Percentiles rank a stretch among this genome's conserved stretches.
These are phyloP conservation scores for Lacerta bilineata DNA, from an alignment of 2,797 vertebrate species.

Conservation along the genomic window DNA sequence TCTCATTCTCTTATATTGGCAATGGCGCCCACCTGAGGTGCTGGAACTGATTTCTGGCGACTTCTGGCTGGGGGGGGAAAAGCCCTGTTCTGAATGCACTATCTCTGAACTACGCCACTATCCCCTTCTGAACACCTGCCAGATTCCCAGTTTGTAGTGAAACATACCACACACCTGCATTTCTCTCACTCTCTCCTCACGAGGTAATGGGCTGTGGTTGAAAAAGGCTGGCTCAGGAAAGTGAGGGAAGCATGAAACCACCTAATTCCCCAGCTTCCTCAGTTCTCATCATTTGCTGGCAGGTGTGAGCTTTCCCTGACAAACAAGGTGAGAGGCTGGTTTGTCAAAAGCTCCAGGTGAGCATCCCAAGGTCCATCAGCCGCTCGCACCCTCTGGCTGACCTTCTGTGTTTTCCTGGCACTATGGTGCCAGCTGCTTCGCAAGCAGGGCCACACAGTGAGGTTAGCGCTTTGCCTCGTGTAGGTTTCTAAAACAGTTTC, in stretches of 20 bases:
- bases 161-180: neutral
- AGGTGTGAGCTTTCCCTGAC: slow-evolving; percentile 32
- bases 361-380: rapidly evolving
- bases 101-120: too few species aligned
- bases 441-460: rapidly evolving
- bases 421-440: neutral
- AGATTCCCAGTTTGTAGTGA: neutral
- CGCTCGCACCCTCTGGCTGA: rapidly evolving
- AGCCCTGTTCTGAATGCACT: too few species aligned
- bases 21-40: too few species aligned
- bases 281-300: slow-evolving; percentile 2
- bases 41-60: too few species aligned
- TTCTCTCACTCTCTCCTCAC: neutral
- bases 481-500: neutral
- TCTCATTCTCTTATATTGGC: too few species aligned
- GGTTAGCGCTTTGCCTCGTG: slow-evolving; percentile 15
- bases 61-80: too few species aligned
- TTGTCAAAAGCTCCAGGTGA: slow-evolving; percentile 3
- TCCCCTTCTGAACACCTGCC: neutral
- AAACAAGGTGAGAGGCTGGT: neutral
- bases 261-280: neutral
- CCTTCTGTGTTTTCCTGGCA: rapidly evolving
- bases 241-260: neutral
- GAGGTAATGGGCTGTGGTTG: neutral
- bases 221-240: neutral